These are phyloP conservation scores for Boloria selene DNA, from an alignment of 2,888 invertebrate species.

Conservation along the genomic window DNA sequence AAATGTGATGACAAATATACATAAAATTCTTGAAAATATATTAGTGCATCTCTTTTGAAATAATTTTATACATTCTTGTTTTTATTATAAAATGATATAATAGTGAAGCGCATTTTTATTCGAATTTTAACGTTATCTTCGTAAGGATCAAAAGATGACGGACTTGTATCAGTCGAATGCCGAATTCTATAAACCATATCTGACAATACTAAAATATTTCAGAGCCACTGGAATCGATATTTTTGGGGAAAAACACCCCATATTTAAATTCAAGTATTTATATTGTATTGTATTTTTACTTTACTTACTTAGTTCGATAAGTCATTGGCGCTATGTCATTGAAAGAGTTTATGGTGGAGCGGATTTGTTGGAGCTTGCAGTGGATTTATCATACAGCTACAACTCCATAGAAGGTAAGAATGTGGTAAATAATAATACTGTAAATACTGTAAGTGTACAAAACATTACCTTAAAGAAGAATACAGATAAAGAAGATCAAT, in stretches of 20 bases:
- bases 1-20: neutral
- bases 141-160: constrained; percentile 28
- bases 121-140: neutral
- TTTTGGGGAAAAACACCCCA: constrained; percentile 33
- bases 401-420: constrained; percentile 34
- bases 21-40: neutral
- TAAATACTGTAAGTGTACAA: too few species aligned
- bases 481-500: too few species aligned
- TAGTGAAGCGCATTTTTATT: neutral
- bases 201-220: constrained; percentile 35
- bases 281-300: constrained; percentile 28
- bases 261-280: constrained; percentile 31
- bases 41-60: neutral
- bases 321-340: constrained; percentile 31
- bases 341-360: constrained; percentile 22
- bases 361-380: constrained; percentile 34
- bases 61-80: neutral
- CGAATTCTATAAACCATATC: constrained; percentile 39
- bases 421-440: too few species aligned
- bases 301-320: constrained; percentile 21
- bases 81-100: neutral
- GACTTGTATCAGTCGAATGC: constrained; percentile 27
- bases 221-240: constrained; percentile 37
- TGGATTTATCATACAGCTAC: constrained; percentile 37
- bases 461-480: too few species aligned